A percentile compares a stretch with the other conserved stretches of the same genome.
phyloP scores from a whole-genome alignment of 64 coral and sea anemone genomes.

The Catalaphyllia jardinei region DNA sequence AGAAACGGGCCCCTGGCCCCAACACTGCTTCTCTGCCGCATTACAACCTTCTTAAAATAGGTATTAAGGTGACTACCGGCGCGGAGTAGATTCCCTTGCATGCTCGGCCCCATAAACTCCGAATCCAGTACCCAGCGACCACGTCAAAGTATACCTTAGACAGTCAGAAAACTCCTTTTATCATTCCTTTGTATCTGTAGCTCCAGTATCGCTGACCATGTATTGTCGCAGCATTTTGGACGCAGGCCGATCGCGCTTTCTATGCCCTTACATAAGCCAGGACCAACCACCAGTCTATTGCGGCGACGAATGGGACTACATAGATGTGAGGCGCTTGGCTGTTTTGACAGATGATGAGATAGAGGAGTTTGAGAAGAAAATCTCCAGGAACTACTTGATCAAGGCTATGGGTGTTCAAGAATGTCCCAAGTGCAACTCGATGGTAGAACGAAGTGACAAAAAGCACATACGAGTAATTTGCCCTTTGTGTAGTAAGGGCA shows the following conservation, averaged over 20 bases:
- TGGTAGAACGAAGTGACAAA: constrained; percentile 48
- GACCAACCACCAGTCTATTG: constrained; percentile 64
- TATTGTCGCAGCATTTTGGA: constrained; percentile 84
- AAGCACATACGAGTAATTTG: constrained; percentile 58
- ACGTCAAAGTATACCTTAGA: no score
- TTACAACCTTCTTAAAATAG: no score
- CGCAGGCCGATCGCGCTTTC: constrained; percentile 53
- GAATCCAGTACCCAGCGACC: no score
- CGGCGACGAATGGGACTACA: constrained; percentile 76
- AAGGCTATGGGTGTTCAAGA: constrained; percentile 83
- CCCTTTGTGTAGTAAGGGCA: constrained; percentile 48
- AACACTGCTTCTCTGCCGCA: no score
- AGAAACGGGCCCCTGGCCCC: no score
- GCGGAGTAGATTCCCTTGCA: no score
- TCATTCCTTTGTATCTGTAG: background rate
- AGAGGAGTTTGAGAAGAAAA: constrained; percentile 75
- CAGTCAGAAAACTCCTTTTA: no score
- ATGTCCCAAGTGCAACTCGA: constrained; percentile 70
- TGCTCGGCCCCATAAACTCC: no score
- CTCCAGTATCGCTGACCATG: constrained; percentile 79
- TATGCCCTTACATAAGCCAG: constrained; percentile 75
- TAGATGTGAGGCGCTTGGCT: constrained; percentile 77
- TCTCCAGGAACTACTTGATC: constrained; percentile 77
- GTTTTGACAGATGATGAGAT: constrained; percentile 79
- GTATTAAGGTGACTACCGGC: no score